Evolutionary conservation across 2,888 invertebrate genomes (phyloP).

Genomic region (Cerceris ruficornis): DNA sequence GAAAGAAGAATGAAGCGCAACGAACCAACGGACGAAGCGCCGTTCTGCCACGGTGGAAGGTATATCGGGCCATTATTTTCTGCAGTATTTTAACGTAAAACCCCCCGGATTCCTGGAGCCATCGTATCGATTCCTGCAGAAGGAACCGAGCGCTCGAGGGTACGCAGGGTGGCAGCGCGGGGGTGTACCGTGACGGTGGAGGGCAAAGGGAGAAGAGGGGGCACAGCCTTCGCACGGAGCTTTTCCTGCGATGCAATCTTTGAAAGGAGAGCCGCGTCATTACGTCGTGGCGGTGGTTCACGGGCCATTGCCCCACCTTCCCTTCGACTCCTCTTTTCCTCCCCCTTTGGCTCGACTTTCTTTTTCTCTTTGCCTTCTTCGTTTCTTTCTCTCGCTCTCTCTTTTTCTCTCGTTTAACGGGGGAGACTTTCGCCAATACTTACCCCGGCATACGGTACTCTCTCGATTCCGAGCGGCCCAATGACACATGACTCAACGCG

Average conservation of each 20-base stretch:
- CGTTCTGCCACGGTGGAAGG: conserved; percentile 48
- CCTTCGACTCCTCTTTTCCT: conserved; percentile 62
- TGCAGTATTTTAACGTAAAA: conserved; percentile 76
- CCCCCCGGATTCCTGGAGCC: conserved; percentile 75
- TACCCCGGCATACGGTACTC: conserved; percentile 68
- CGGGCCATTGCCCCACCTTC: conserved; percentile 80
- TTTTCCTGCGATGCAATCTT: conserved; percentile 82
- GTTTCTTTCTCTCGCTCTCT: conserved; percentile 63
- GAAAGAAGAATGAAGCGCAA: conserved; percentile 34
- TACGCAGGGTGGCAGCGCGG: conserved; percentile 57
- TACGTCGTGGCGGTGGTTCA: conserved; percentile 80
- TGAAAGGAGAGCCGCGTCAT: conserved; percentile 82
- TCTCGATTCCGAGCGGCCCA: conserved; percentile 76
- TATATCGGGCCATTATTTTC: conserved; percentile 74
- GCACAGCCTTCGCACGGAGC: conserved; percentile 70
- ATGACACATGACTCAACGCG: conserved; percentile 79
- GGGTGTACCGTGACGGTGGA: conserved; percentile 51
- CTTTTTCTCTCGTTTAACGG: conserved; percentile 57
- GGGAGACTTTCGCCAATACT: conserved; percentile 47
- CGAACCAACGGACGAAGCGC: conserved; percentile 47
- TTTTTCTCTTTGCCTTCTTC: conserved; percentile 67
- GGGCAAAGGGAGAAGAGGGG: conserved; percentile 63
- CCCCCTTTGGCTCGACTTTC: conserved; percentile 60
- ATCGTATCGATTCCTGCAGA: conserved; percentile 75
- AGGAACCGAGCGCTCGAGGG: conserved; percentile 52